phyloP scores from a whole-genome alignment of 2,888 invertebrate genomes.

The Torymus auratus region DNA sequence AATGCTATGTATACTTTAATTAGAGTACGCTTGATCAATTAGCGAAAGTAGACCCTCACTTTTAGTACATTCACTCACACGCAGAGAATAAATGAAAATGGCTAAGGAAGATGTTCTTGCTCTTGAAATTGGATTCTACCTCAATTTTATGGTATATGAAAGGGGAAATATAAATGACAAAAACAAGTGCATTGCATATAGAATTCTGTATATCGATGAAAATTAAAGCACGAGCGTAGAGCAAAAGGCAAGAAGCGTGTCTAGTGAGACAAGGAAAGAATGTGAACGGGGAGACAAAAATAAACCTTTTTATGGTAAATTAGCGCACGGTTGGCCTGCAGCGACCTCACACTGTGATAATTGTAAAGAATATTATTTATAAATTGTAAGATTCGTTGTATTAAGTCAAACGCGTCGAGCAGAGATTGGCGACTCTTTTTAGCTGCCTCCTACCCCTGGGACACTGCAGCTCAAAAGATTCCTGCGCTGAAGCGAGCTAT shows the following conservation, averaged over 20 bases:
- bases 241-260: slow-evolving; percentile 49
- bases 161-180: slow-evolving; percentile 56
- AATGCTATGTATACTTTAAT: slow-evolving; percentile 72
- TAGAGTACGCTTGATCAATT: slow-evolving; percentile 69
- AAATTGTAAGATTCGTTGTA: slow-evolving; percentile 72
- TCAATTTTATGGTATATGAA: slow-evolving; percentile 68
- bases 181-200: slow-evolving; percentile 34
- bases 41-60: slow-evolving; percentile 74
- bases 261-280: slow-evolving; percentile 33
- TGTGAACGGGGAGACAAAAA: slow-evolving; percentile 53
- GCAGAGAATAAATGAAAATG: slow-evolving; percentile 53
- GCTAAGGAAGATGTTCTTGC: slow-evolving; percentile 59
- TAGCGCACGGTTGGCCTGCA: slow-evolving; percentile 69
- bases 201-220: slow-evolving; percentile 29
- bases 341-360: slow-evolving; percentile 77
- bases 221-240: slow-evolving; percentile 42
- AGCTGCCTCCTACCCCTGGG: slow-evolving; percentile 33
- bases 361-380: slow-evolving; percentile 74
- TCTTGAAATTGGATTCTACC: slow-evolving; percentile 74
- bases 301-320: slow-evolving; percentile 56
- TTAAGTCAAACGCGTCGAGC: slow-evolving; percentile 65
- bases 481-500: slow-evolving; percentile 48
- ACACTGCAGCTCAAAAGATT: slow-evolving; percentile 27
- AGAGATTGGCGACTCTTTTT: slow-evolving; percentile 58
- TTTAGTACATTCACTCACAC: slow-evolving; percentile 67